Evolutionary conservation across 2,888 invertebrate genomes (phyloP), one percentile per base, ranked within the genome.

Genomic region (Mimachlamys varia): DNA sequence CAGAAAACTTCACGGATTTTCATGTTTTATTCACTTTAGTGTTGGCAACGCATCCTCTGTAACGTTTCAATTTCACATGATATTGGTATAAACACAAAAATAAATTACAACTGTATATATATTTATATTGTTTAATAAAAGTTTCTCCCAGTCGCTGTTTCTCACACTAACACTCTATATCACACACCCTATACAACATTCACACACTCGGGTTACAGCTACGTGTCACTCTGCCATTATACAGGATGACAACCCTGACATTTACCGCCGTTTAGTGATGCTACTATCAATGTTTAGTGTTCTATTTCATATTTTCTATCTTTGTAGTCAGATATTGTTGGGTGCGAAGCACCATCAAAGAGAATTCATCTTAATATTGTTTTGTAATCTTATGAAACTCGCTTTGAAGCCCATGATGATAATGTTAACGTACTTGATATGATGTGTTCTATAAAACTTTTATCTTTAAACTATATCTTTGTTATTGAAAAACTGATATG

Each of bases 51-150:
- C 76, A 33, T 76, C 76, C 27, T 22, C 33, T 22, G 27, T 76
- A 76, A 76, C 7, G 33, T 76, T 22, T 76, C 76, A 76, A 33
- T 76, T 76, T 76, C 76, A 76, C 76, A 76, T 76, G 76, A 76
- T 33, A 76, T 76, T 76, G 76, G 76, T 76, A 76, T 76, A 76
- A 76, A 76, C 76, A 76, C 76, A 76, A 76, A 76, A 76, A 76
- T 76, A 76, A 76, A 76, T 76, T 76, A 76, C 76, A 76, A 76
- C 76, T 76, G 76, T 76, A 76, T 76, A 76, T 76, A 76, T 76
- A 76, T 76, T 76, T 76, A 76, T 76, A 33, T 58, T 58, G 58
- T 58, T 58, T 76, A 76, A 76, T 76, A 76, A 76, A 58, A 76
- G 33, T 62, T 27, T 76, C 76, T 76, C 76, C 5, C 76, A 33